Base-by-base conservation (phyloP, 2,113 vertebrate species). In the Rhineura floridana region DNA sequence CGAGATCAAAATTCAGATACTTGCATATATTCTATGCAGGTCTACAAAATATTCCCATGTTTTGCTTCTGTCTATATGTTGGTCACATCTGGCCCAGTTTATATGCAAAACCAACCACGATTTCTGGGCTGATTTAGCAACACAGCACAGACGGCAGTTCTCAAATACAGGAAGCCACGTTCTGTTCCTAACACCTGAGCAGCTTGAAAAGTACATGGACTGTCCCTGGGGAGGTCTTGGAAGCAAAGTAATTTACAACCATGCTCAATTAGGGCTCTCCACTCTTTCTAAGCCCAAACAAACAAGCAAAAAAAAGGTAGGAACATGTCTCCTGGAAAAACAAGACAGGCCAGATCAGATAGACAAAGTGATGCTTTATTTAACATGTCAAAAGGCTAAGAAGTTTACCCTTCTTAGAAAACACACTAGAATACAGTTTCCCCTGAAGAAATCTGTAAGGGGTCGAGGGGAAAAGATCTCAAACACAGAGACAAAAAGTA, bases 341-440 rank as follows among this genome's bases (percentile, higher is more conserved):
- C 87, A 88, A 88, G 81, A 88, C 87, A 88, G 87, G 87, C 87
- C 59, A 88, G 59, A 83, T 88, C 70, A 83, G 87, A 88, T 88
- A 88, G 59, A 88, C 81, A 88, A 88, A 88, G 87, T 88, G 87
- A 88, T 88, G 70, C 87, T 88, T 88, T 88, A 88, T 88, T 88
- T 67, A 77, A 77, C 80, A 88, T 42, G 48, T 83, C 81, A 39
- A 88, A 82, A 83, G 80, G n/a, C 81, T 88, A 83, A 75, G 86
- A 88, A 88, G 86, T 88, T 88, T 76, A 65, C 72, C 87, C 72
- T 83, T 76, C 72, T 88, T 59, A 76, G 70, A 67, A 39, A 83
- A 76, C 72, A 75, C 81, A 50, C 87, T 83, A 88, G 83, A 88
- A 88, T 83, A 83, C 72, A 67, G 73, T 55, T 88, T 83, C 81